Percentiles rank a stretch among this genome's conserved stretches.
phyloP scores from a whole-genome alignment of 2,888 invertebrate species.

The Campaea margaritaria region DNA sequence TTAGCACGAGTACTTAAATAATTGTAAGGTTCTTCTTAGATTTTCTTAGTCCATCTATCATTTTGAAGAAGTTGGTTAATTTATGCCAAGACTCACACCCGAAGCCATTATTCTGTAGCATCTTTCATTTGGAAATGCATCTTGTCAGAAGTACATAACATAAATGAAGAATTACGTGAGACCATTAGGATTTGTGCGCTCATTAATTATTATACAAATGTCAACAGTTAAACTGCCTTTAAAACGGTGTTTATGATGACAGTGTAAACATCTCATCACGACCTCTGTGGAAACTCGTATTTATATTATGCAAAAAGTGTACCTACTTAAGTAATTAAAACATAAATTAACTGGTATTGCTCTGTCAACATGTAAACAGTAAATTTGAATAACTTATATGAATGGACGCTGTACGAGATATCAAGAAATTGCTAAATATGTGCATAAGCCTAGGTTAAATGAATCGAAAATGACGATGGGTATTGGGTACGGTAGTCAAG shows the following conservation, averaged over 20 bases:
- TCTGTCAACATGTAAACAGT: conserved; percentile 24
- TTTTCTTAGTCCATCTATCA: too few relatives aligned
- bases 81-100: too few relatives aligned
- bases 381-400: conserved; percentile 26
- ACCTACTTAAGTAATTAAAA: conserved; percentile 23
- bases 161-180: conserved; percentile 47
- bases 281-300: conserved; percentile 35
- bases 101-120: too few relatives aligned
- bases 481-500: conserved; percentile 32
- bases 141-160: conserved; percentile 33
- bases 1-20: too few relatives aligned
- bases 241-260: conserved; percentile 48
- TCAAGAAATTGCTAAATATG: conserved; percentile 8
- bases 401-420: conserved; percentile 14
- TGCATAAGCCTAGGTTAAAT: conserved; percentile 16
- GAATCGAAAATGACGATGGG: conserved; percentile 36
- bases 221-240: conserved; percentile 54
- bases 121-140: background rate
- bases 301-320: conserved; percentile 30
- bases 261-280: conserved; percentile 46
- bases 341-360: conserved; percentile 23
- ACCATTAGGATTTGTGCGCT: conserved; percentile 48
- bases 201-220: conserved; percentile 57
- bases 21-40: too few relatives aligned
- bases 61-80: too few relatives aligned